Evolutionary conservation across 2,888 invertebrate species (phyloP), one percentile per base, ranked within the genome.

Genomic region (Dione juno): DNA sequence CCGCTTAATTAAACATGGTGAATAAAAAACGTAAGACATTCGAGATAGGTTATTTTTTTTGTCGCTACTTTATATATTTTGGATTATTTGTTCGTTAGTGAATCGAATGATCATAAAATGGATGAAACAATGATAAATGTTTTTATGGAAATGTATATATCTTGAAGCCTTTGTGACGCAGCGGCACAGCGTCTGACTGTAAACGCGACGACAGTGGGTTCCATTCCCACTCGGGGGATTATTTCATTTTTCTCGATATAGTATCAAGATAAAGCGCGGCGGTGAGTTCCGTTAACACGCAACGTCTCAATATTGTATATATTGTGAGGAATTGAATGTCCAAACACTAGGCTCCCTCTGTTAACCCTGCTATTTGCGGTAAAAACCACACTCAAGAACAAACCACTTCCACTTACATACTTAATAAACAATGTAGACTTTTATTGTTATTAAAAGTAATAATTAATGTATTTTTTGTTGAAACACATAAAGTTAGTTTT

Each of bases 1-100:
- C 87, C 88, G 82, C 84, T 89, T 90, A 90, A 90, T 90, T 90
- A 90, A 88, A 88, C 85, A 88, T 84, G 85, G 82, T 81, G 84
- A 88, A 85, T 84, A 88, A 87, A 88, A 86, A 83, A 87, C 76
- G 76, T 77, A 78, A 76, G 77, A 77, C 77, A 78, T 79, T 78
- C 75, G 75, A 78, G 77, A 79, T 79, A 77, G 76, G 75, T 74
- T 77, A 72, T 75, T 73, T 74, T 75, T 70, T 74, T 72, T 74
- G 63, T 69, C 14, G 21, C 45, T 68, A 45, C 37, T 45, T 14
- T 19, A 37, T 16, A 21, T n/a, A 28, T 63, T n/a, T 50, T 67
- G 28, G 28, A 28, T 28, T 50, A 41, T 41, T 40, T 37, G 58
- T 37, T 37, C 8, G 16, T 28, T 28, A 28, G 28, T 28, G 5